phyloP scores from a whole-genome alignment of 1,140 invertebrate genomes.

The Drosophila teissieri region DNA sequence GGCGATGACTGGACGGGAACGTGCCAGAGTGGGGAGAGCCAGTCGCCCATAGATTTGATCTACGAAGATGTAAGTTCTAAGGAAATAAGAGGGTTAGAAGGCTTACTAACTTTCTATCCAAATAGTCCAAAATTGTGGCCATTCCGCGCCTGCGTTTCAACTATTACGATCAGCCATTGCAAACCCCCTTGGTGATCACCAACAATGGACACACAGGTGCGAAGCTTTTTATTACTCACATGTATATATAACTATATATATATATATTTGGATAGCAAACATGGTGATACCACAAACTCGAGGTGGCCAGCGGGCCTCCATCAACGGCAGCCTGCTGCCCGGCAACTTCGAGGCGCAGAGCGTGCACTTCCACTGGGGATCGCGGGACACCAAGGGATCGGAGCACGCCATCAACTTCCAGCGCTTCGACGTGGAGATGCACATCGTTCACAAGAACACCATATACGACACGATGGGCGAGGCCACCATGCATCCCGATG shows the following conservation, averaged over 20 bases:
- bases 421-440: conserved; percentile 72
- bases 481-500: conserved; percentile 51
- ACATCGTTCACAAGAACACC: conserved; percentile 74
- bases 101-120: background rate
- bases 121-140: conserved; percentile 7
- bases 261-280: conserved; percentile 30
- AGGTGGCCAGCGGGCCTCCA: conserved; percentile 85
- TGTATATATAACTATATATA: background rate
- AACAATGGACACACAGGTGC: conserved; percentile 70
- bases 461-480: conserved; percentile 42
- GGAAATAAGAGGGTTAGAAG: background rate
- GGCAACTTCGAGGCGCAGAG: conserved; percentile 87
- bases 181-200: conserved; percentile 40
- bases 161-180: conserved; percentile 49
- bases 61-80: conserved; percentile 26
- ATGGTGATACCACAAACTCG: conserved; percentile 46
- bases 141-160: conserved; percentile 50
- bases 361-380: conserved; percentile 89
- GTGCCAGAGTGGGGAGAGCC: conserved; percentile 33
- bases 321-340: conserved; percentile 87
- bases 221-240: background rate
- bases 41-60: conserved; percentile 56
- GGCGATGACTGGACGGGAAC: conserved; percentile 65
- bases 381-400: conserved; percentile 40
- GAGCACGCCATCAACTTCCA: conserved; percentile 63